Conservation (phyloP, 2,888 invertebrate species). For the Ectobius pallidus region DNA sequence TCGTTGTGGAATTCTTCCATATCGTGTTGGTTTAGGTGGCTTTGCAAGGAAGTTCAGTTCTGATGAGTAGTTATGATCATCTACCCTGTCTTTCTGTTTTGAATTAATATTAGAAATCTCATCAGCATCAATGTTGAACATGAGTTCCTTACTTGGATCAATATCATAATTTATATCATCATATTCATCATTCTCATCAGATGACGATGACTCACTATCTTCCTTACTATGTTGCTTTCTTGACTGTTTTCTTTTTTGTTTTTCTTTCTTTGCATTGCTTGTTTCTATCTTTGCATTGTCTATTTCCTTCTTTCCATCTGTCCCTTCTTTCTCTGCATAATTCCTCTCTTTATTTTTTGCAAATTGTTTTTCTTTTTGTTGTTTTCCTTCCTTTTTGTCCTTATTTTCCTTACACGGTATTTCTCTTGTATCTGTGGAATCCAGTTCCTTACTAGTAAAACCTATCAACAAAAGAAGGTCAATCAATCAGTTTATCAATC, state of each 20-base stretch:
- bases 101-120: no score
- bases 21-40: constrained; percentile 27
- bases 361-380: no score
- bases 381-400: not conserved
- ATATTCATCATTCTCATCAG: not conserved
- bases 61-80: no score
- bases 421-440: constrained; percentile 5
- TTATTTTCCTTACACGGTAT: no score
- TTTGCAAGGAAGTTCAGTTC: constrained; percentile 15
- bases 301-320: no score
- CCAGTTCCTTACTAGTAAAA: not conserved
- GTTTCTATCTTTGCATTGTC: not conserved
- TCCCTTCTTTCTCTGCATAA: no score
- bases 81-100: no score
- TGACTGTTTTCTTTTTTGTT: not conserved
- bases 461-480: not conserved
- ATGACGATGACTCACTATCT: no score
- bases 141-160: not conserved
- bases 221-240: not conserved
- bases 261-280: constrained; percentile 4
- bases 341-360: no score
- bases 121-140: not conserved
- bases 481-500: no score
- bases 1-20: constrained; percentile 17
- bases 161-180: not conserved